Percentiles rank a stretch among this genome's conserved stretches.
Conservation (phyloP, 2,888 invertebrate species). For the Synanthedon formicaeformis region DNA sequence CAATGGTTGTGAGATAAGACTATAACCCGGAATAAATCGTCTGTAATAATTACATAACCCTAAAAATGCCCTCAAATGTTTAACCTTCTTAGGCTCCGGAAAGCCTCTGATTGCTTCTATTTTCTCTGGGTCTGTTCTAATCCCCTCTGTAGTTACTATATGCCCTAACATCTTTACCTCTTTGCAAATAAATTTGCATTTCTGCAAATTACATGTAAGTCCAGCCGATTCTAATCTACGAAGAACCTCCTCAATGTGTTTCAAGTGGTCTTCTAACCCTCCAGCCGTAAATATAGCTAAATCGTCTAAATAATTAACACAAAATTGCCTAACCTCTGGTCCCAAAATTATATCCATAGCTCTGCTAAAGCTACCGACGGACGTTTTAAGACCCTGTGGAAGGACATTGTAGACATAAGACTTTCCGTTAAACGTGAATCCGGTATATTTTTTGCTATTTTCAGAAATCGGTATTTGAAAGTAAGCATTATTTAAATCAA, state of each 20-base stretch:
- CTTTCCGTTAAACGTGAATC: conserved; percentile 7
- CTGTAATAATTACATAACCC: conserved; percentile 16
- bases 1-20: conserved; percentile 6
- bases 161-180: conserved; percentile 6
- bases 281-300: no score
- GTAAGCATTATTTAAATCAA: conserved; percentile 12
- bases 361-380: conserved; percentile 14
- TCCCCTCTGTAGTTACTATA: not conserved
- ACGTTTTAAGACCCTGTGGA: conserved; percentile 13
- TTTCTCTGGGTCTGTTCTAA: not conserved
- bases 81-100: conserved; percentile 11
- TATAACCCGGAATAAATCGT: conserved; percentile 12
- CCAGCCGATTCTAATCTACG: conserved; percentile 5
- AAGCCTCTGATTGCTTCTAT: conserved; percentile 4
- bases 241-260: conserved; percentile 1
- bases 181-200: conserved; percentile 7
- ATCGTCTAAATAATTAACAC: no score
- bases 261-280: no score
- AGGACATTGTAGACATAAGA: conserved; percentile 10
- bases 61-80: conserved; percentile 14
- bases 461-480: conserved; percentile 9
- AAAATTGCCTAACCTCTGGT: not conserved
- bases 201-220: conserved; percentile 7
- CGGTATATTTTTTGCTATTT: conserved; percentile 8
- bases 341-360: conserved; percentile 17